A percentile compares a stretch with the other conserved stretches of the same genome.
Conservation (phyloP, 2,113 vertebrate genomes). For the Indri indri region DNA sequence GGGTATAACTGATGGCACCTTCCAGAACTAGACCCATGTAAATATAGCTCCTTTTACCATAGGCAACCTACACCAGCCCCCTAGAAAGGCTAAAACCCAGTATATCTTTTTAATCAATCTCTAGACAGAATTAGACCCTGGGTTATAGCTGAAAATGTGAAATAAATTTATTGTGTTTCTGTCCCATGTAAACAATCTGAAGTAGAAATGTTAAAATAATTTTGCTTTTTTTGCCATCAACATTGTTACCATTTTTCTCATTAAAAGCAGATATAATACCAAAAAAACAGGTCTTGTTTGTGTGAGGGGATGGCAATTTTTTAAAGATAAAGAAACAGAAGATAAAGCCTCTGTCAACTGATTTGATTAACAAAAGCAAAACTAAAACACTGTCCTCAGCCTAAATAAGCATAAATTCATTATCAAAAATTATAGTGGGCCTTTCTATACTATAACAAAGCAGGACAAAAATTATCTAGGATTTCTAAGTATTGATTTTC, state of each 20-base stretch:
- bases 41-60: slow-evolving; percentile 14
- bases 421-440: not conserved
- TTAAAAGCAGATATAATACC: slow-evolving; percentile 1
- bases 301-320: not conserved
- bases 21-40: not conserved
- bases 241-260: slow-evolving; percentile 10
- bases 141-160: slow-evolving; percentile 60
- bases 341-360: slow-evolving; percentile 2
- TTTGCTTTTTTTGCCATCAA: slow-evolving; percentile 33
- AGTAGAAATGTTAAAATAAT: slow-evolving; percentile 28
- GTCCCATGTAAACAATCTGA: not conserved
- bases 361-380: slow-evolving; percentile 42
- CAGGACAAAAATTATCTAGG: slow-evolving; percentile 17
- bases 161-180: slow-evolving; percentile 66
- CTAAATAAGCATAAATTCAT: slow-evolving; percentile 20
- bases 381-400: not conserved
- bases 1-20: not conserved
- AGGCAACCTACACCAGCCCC: not conserved
- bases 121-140: slow-evolving; percentile 41
- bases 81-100: not conserved
- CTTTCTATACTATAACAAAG: slow-evolving; percentile 34
- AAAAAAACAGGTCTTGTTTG: not conserved
- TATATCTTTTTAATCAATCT: slow-evolving; percentile 40
- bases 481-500: slow-evolving; percentile 18
- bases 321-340: slow-evolving; percentile 22